Conservation (phyloP, 2,113 vertebrate genomes). For the Pontoporia blainvillei region DNA sequence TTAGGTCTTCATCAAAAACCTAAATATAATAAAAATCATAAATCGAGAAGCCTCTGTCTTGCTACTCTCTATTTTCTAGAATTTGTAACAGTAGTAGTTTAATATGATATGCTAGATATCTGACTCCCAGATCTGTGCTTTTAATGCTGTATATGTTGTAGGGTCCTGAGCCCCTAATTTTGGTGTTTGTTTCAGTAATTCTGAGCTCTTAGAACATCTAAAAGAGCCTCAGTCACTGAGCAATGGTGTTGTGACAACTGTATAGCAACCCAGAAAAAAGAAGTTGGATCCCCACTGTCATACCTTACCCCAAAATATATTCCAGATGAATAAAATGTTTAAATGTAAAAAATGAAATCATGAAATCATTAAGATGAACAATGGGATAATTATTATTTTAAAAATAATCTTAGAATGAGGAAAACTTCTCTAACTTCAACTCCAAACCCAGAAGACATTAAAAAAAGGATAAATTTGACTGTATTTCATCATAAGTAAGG, state of each 20-base stretch:
- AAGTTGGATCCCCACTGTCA: neutral
- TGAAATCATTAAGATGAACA: neutral
- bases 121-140: neutral
- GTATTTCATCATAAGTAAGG: neutral
- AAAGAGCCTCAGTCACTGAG: neutral
- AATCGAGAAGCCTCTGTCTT: neutral
- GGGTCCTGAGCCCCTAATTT: neutral
- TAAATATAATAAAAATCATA: neutral
- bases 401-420: neutral
- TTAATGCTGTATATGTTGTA: neutral
- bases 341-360: neutral
- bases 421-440: neutral
- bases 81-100: neutral
- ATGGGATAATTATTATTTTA: neutral
- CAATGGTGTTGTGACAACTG: neutral
- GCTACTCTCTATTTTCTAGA: neutral
- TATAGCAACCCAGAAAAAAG: neutral
- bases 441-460: neutral
- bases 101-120: neutral
- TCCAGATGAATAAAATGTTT: neutral
- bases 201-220: neutral
- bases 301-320: neutral
- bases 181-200: neutral
- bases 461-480: neutral
- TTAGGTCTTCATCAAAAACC: slow-evolving; percentile 10